Conservation (phyloP, 2,113 vertebrate species). For the Coracopsis vasa region DNA sequence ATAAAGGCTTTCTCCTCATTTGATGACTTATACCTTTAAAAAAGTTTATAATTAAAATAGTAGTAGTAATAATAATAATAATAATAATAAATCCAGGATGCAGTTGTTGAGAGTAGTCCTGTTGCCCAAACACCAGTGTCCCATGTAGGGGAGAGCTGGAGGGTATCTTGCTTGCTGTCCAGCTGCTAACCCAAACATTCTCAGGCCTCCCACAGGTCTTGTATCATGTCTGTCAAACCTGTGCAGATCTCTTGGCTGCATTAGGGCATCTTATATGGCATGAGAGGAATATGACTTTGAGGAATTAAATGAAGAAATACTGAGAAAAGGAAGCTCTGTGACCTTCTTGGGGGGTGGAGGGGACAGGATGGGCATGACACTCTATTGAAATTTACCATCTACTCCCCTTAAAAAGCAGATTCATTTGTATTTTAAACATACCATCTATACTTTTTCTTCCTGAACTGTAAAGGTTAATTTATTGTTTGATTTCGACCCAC, state of each 20-base stretch:
- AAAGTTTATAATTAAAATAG: not conserved
- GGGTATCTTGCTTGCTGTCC: not conserved
- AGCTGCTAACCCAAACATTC: not conserved
- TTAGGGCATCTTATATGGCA: not conserved
- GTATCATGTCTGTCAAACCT: accelerated
- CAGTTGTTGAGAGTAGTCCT: not conserved
- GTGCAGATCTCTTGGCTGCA: not conserved
- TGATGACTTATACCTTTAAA: not conserved
- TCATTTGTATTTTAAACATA: not conserved
- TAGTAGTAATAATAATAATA: no score
- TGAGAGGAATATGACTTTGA: not conserved
- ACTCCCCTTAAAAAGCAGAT: not conserved
- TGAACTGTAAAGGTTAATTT: not conserved
- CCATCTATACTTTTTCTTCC: not conserved
- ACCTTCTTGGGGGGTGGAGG: not conserved
- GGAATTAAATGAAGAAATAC: not conserved
- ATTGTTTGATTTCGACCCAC: not conserved
- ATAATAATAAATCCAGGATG: not conserved
- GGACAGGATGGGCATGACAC: not conserved
- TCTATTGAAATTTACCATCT: not conserved
- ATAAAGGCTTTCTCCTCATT: not conserved
- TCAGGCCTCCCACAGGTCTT: not conserved
- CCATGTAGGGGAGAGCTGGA: accelerated
- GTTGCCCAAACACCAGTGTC: not conserved
- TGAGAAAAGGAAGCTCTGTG: not conserved